phyloP scores from a whole-genome alignment of 2,888 invertebrate genomes.

The Seira sanloemensis region DNA sequence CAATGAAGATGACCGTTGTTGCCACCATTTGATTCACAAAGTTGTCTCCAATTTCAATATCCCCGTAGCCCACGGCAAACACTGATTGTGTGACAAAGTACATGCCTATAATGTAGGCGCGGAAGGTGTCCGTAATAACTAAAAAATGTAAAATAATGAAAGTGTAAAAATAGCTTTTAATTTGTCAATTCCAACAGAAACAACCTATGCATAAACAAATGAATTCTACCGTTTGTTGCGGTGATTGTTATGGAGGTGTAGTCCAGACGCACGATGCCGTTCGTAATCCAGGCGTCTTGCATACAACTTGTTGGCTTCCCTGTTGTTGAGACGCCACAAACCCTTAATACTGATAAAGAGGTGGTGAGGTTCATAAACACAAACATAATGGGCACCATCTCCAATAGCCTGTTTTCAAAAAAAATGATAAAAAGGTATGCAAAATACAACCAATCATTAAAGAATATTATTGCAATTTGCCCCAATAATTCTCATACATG shows the following conservation, averaged over 20 bases:
- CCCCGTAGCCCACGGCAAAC: slow-evolving; percentile 68
- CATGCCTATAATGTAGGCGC: slow-evolving; percentile 57
- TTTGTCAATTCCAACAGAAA: not conserved
- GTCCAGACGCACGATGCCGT: slow-evolving; percentile 49
- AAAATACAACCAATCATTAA: too few species aligned
- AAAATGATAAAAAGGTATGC: too few species aligned
- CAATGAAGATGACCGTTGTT: slow-evolving; percentile 57
- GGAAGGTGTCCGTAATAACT: slow-evolving; percentile 43
- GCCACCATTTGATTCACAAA: slow-evolving; percentile 56
- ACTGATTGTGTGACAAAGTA: slow-evolving; percentile 68
- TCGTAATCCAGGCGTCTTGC: slow-evolving; percentile 66
- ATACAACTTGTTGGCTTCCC: slow-evolving; percentile 41
- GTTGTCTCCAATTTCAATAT: slow-evolving; percentile 44
- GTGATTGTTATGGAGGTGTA: not conserved
- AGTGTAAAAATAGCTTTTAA: too few species aligned
- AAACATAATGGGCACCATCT: slow-evolving; percentile 69
- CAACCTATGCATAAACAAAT: not conserved
- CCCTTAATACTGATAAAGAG: slow-evolving; percentile 52
- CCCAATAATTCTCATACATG: slow-evolving; percentile 67
- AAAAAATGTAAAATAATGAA: too few species aligned
- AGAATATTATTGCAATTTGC: too few species aligned
- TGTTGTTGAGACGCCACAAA: slow-evolving; percentile 53
- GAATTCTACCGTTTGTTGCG: not conserved
- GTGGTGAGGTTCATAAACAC: slow-evolving; percentile 63
- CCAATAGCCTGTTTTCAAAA: slow-evolving; percentile 63